Base-by-base conservation (phyloP, 2,797 vertebrate species). In the Falco peregrinus region DNA sequence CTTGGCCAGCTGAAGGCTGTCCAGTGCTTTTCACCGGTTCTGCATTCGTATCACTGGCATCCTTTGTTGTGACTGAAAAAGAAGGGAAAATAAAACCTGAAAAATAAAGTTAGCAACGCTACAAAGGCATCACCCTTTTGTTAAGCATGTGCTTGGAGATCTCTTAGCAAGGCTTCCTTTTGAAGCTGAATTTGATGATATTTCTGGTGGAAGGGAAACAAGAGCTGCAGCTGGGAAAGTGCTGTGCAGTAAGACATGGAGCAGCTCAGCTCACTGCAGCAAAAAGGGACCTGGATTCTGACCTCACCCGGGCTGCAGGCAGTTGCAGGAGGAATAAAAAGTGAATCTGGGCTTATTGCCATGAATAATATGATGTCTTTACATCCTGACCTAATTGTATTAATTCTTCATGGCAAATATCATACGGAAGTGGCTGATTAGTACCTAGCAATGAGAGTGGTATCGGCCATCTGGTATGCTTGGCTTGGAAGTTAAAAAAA, bases 401-500 rank as follows among this genome's bases (percentile, higher is more conserved):
- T 95, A 96, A 96, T 96, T 94, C 82, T 96, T 96, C 84, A 92
- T 94, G 90, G 97, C 84, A 89, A 94, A 96, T 96, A 94, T 96
- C 92, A 86, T 90, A 95, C 85, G 90, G 90, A 95, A 96, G 78
- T 78, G 78, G 57, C 88, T 95, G 92, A 94, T 95, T 94, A 93
- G 91, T 90, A 82, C 93, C 83, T 84, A 90, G 67, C 29, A 90
- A 93, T 90, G 95, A 89, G 73, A 95, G 73, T 80, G 61, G 70
- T 76, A 84, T 60, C 93, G 95, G 87, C 95, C 96, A 93, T 75
- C 90, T 94, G 94, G 96, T 95, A 63, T 4, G 54, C 93, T 90
- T 5, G 15, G 35, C 73, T 85, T 71, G 59, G 79, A 95, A 84
- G 47, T 5, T 3, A 13, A 70, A 87, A 84, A 48, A 80, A 45